Evolutionary conservation across 2,113 vertebrate species (phyloP), one percentile per base, ranked within the genome.

Genomic region (Crypturellus undulatus): DNA sequence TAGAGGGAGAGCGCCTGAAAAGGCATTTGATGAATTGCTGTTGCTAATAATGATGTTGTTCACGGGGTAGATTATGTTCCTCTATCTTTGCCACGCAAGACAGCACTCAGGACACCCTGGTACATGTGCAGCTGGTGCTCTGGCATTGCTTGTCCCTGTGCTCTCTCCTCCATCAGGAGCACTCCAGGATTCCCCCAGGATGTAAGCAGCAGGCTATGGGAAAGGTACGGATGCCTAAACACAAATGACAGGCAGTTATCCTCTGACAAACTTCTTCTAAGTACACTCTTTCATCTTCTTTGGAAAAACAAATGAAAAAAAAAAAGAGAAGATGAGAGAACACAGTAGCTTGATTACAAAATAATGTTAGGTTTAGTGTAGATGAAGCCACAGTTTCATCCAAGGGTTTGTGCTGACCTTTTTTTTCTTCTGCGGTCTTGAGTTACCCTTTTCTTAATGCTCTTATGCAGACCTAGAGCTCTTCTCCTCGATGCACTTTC

Each of bases 1-100:
- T 77, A 56, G 95, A 95, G 93, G 51, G 93, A 90, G 91, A 92
- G 84, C 73, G 92, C 82, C 87, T 17, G 15, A 95, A 92, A 89
- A 56, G 92, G 83, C 42, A 83, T 56, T 73, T 64, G 60, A 75
- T 89, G 93, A 78, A 83, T 83, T 84, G 79, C 72, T 87, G 87
- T 56, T 56, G 54, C 54, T 56, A 96, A 93, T 84, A 93, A 89
- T 71, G 60, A 70, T 60, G 72, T 75, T 79, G 52, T 92, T 96
- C 93, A 83, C 90, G 89, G 13, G 32, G 68, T 62, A 81, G 63
- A 81, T 92, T 90, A 71, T 88, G 71, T 80, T 79, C 82, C 60
- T 63, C 49, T 86, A 78, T 70, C 59, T 45, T 49, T 87, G 47
- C 40, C 58, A 69, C 26, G 58, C 58, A 64, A 40, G 18, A 15